Evolutionary conservation across 1,140 invertebrate genomes (phyloP).

Genomic region (Temnothorax nylanderi): DNA sequence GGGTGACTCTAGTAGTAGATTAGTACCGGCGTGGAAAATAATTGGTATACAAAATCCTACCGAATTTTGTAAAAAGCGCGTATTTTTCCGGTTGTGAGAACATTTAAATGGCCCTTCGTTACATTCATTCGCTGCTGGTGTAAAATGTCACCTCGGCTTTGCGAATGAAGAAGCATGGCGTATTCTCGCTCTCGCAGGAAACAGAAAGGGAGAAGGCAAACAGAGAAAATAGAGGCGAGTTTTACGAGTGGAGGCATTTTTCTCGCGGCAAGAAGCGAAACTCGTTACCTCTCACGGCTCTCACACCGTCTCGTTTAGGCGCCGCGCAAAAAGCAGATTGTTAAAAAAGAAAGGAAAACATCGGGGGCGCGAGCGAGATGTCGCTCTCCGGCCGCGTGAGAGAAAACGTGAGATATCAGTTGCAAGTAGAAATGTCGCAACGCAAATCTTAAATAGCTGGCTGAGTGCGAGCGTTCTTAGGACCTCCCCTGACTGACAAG

Average conservation of each 20-base stretch:
- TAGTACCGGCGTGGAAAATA: background rate
- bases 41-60: conserved; percentile 21
- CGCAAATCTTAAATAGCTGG: background rate
- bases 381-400: background rate
- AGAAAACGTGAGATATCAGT: conserved; percentile 48
- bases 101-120: conserved; percentile 60
- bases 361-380: background rate
- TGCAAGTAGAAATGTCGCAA: conserved; percentile 6
- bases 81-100: background rate
- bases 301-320: conserved; percentile 55
- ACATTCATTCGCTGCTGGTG: conserved; percentile 62
- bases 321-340: conserved; percentile 67
- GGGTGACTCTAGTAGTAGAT: background rate
- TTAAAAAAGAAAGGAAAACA: conserved; percentile 21
- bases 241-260: conserved; percentile 70
- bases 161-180: conserved; percentile 65
- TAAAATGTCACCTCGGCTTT: conserved; percentile 69
- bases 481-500: background rate
- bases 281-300: conserved; percentile 56
- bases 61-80: background rate
- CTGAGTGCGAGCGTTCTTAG: background rate
- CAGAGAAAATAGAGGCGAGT: conserved; percentile 51
- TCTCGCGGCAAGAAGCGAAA: conserved; percentile 56
- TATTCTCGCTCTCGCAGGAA: conserved; percentile 16
- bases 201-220: conserved; percentile 31